Evolutionary conservation across 2,888 invertebrate species (phyloP).

Genomic region (Siphonodentalium dalli): DNA sequence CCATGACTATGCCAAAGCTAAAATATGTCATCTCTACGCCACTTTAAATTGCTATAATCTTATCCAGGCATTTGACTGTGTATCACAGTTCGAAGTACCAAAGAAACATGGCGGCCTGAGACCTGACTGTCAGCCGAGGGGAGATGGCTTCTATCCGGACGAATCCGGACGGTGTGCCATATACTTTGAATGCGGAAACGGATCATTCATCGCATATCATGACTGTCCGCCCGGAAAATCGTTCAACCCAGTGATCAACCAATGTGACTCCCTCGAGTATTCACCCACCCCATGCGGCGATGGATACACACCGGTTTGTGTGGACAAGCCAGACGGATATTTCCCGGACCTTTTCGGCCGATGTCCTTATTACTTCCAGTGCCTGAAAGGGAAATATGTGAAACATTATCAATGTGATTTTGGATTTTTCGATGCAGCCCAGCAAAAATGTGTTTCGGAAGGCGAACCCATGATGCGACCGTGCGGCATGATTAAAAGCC

Average conservation of each 20-base stretch:
- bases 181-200: slow-evolving; percentile 32
- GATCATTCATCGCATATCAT: slow-evolving; percentile 29
- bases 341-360: slow-evolving; percentile 35
- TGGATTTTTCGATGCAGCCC: slow-evolving; percentile 32
- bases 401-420: slow-evolving; percentile 30
- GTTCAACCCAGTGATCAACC: slow-evolving; percentile 31
- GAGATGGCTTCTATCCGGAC: slow-evolving; percentile 35
- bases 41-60: too few species aligned
- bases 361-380: slow-evolving; percentile 37
- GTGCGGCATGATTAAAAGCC: slow-evolving; percentile 34
- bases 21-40: too few species aligned
- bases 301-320: slow-evolving; percentile 28
- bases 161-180: slow-evolving; percentile 36
- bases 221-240: slow-evolving; percentile 33
- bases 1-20: too few species aligned
- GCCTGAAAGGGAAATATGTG: slow-evolving; percentile 24
- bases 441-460: slow-evolving; percentile 30
- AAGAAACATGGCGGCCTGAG: slow-evolving; percentile 33
- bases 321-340: slow-evolving; percentile 28
- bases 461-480: slow-evolving; percentile 30
- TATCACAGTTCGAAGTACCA: slow-evolving; percentile 34
- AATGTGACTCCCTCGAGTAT: slow-evolving; percentile 22
- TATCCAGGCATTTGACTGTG: too few species aligned
- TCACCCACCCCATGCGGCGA: slow-evolving; percentile 32
- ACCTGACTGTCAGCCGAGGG: slow-evolving; percentile 31